Evolutionary conservation across 1,140 invertebrate genomes (phyloP).

Genomic region (Atta colombica): DNA sequence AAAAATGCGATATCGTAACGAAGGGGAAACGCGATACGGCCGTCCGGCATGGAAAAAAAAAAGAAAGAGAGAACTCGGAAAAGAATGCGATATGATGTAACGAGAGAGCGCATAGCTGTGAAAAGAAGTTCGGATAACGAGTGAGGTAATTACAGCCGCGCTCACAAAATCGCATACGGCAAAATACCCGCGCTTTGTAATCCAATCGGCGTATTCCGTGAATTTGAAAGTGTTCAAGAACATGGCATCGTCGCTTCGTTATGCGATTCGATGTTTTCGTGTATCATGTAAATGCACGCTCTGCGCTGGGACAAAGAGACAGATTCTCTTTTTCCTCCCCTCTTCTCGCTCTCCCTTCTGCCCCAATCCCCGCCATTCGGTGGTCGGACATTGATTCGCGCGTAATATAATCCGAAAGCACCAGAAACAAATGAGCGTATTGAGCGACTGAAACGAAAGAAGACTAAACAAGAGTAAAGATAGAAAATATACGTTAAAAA

Average conservation of each 20-base stretch:
- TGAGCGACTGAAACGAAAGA: slow-evolving; percentile 16
- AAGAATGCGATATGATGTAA: slow-evolving; percentile 34
- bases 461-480: slow-evolving; percentile 20
- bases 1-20: slow-evolving; percentile 51
- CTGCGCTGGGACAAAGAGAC: slow-evolving; percentile 36
- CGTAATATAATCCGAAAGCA: slow-evolving; percentile 49
- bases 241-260: slow-evolving; percentile 27
- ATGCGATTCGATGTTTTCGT: slow-evolving; percentile 39
- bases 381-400: slow-evolving; percentile 46
- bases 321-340: not conserved
- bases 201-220: slow-evolving; percentile 28
- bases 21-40: slow-evolving; percentile 53
- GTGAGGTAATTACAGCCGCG: slow-evolving; percentile 50
- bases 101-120: slow-evolving; percentile 9
- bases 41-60: slow-evolving; percentile 1
- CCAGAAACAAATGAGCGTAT: slow-evolving; percentile 46
- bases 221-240: slow-evolving; percentile 37
- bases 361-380: not conserved
- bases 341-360: not conserved
- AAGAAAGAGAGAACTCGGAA: slow-evolving; percentile 38
- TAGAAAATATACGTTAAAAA: slow-evolving; percentile 20
- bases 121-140: slow-evolving; percentile 50
- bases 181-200: slow-evolving; percentile 53
- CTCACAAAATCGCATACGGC: slow-evolving; percentile 26
- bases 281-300: slow-evolving; percentile 35